These are phyloP conservation scores for Leucoraja ocellata DNA, from an alignment of 2,797 vertebrate species.

Conservation along the genomic window DNA sequence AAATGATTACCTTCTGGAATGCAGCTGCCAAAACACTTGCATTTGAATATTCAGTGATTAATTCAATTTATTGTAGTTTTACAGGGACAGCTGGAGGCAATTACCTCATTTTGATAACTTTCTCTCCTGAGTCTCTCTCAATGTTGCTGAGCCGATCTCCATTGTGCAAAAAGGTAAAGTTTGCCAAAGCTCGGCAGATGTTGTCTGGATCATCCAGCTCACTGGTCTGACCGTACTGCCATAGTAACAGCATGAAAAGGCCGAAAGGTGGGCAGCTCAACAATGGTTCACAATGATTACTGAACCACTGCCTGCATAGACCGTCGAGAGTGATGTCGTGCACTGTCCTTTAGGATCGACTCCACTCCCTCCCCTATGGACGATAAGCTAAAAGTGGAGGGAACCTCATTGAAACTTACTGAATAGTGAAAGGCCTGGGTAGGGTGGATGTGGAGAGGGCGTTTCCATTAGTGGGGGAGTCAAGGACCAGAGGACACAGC, in stretches of 20 bases:
- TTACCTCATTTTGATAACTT: slow-evolving; percentile 22
- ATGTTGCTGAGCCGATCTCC: not conserved
- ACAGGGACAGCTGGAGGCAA: slow-evolving; percentile 30
- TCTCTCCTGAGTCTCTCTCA: slow-evolving; percentile 24
- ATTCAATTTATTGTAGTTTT: slow-evolving; percentile 25
- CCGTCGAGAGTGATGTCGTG: not conserved
- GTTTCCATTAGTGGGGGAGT: too few species aligned
- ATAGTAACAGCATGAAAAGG: too few species aligned
- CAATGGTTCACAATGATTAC: too few species aligned
- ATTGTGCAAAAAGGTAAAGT: not conserved
- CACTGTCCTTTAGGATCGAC: not conserved
- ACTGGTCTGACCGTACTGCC: too few species aligned
- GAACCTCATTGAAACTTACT: too few species aligned
- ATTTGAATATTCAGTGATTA: slow-evolving; percentile 24
- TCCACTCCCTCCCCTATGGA: not conserved
- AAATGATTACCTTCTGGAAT: not conserved
- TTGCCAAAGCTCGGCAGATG: not conserved
- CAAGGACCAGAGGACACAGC: too few species aligned
- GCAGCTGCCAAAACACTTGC: not conserved
- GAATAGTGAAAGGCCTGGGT: too few species aligned
- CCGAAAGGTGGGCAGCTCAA: too few species aligned
- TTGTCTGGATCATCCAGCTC: too few species aligned
- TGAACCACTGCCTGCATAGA: not conserved
- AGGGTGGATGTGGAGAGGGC: too few species aligned
- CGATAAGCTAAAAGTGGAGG: too few species aligned